Base-by-base conservation (phyloP, 2,797 vertebrate genomes). In the Acrossocheilus wenchowensis region DNA sequence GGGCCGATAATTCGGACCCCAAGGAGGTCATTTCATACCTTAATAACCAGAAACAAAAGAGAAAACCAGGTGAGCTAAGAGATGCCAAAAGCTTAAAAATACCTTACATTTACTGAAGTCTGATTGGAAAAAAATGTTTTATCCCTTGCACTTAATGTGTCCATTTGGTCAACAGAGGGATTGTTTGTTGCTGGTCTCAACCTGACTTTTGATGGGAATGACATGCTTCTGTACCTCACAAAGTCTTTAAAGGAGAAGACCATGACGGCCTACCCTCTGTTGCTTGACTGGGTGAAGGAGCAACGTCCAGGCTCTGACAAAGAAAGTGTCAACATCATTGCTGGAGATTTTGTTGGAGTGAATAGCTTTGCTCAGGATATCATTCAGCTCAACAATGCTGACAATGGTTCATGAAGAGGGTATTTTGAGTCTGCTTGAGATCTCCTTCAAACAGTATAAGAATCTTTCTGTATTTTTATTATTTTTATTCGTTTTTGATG, bases 1-100 rank as follows among this genome's bases (percentile, higher is more conserved):
- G 95, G 95, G 95, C 92, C 36, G 75, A 96, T 66, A 26, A 64
- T 23, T 83, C 57, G 19, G 30, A 83, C 30, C 81, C 71, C 71
- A 74, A 83, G 15, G 41, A 83, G 26, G 71, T 77, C 12, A 50
- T 83, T 75, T 77, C 57, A 75, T 64, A 48, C 30, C 90, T 90
- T 91, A 83, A 93, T 91, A 7, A 0, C 7, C 94, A 91, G 91
- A 95, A 96, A 90, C 45, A 62, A 78, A 57, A 23, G 0, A 94
- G 95, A 9, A 94, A 95, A 3, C 94, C 95, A 91, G 95, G 95
- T 96, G 50, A 57, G 52, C 72, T 23, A 3, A 36, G 2, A 17
- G 0, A 52, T 15, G 6, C 23, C 64, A 66, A 34, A 3, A 7
- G 14, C 68, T 43, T 41, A n/a, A 43, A 77, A 41, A 82, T 50